Conservation (phyloP, 2,888 invertebrate genomes). For the Spialia ferax region DNA sequence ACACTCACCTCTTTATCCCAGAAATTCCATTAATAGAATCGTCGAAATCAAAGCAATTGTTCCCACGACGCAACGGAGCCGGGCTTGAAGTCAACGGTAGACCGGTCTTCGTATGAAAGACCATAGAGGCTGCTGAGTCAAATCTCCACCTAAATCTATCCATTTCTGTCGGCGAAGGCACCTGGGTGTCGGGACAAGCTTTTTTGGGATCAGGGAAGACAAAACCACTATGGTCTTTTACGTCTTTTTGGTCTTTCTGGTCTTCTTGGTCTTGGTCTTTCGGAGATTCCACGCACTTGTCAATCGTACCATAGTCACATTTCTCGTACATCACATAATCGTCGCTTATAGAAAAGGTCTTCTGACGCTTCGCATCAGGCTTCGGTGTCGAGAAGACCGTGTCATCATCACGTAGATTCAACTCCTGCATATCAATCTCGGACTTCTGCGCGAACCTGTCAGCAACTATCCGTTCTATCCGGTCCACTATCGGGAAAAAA, state of each 20-base stretch:
- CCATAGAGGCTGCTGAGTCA: constrained; percentile 93
- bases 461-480: constrained; percentile 68
- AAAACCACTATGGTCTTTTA: constrained; percentile 53
- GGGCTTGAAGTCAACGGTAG: constrained; percentile 95
- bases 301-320: constrained; percentile 78
- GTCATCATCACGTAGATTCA: constrained; percentile 72
- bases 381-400: constrained; percentile 69
- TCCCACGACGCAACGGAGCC: constrained; percentile 92
- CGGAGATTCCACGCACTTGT: constrained; percentile 64
- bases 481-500: constrained; percentile 69
- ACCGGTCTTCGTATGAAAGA: constrained; percentile 93
- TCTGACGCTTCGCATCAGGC: constrained; percentile 68
- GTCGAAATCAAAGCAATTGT: constrained; percentile 94
- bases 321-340: constrained; percentile 76
- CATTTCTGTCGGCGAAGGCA: constrained; percentile 91
- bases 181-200: constrained; percentile 63
- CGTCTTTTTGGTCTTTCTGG: constrained; percentile 5
- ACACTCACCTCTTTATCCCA: constrained; percentile 91
- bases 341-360: constrained; percentile 71
- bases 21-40: constrained; percentile 92
- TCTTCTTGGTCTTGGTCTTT: constrained; percentile 42
- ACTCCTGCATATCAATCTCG: constrained; percentile 66
- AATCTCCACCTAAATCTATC: constrained; percentile 91
- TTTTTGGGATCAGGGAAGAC: constrained; percentile 61
- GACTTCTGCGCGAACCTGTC: constrained; percentile 62